phyloP scores from a whole-genome alignment of 2,797 vertebrate species.

The Sebastes melanostomus region DNA sequence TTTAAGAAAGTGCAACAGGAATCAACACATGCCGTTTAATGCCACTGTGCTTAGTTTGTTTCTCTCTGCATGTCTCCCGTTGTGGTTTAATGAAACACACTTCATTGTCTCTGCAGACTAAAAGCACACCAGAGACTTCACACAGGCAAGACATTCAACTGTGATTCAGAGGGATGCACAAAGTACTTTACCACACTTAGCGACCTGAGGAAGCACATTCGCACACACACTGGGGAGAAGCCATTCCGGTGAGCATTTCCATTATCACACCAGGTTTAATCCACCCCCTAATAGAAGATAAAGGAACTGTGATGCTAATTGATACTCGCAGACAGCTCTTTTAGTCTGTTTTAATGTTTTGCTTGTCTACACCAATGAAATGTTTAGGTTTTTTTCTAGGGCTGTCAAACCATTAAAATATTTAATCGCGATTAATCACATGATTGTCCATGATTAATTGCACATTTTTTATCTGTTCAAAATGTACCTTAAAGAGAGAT shows the following conservation, averaged over 20 bases:
- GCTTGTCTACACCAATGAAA: neutral
- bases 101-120: slow-evolving; percentile 81
- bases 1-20: neutral
- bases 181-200: slow-evolving; percentile 99
- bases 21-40: neutral
- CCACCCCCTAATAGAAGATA: neutral
- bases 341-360: neutral
- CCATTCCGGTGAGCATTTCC: slow-evolving; percentile 90
- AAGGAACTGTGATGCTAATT: neutral
- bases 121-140: slow-evolving; percentile 99
- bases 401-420: too few species aligned
- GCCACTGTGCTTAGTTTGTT: neutral
- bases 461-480: too few species aligned
- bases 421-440: too few species aligned
- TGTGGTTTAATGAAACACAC: slow-evolving; percentile 31
- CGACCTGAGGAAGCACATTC: slow-evolving; percentile 99
- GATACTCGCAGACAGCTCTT: neutral
- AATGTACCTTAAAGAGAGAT: too few species aligned
- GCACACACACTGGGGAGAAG: slow-evolving; percentile 99
- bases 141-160: slow-evolving; percentile 99
- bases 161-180: slow-evolving; percentile 99
- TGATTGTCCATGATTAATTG: too few species aligned
- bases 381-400: neutral
- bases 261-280: slow-evolving; percentile 13
- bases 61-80: neutral